Evolutionary conservation across 2,113 vertebrate species (phyloP), one percentile per base, ranked within the genome.

Genomic region (Thunnus maccoyii): DNA sequence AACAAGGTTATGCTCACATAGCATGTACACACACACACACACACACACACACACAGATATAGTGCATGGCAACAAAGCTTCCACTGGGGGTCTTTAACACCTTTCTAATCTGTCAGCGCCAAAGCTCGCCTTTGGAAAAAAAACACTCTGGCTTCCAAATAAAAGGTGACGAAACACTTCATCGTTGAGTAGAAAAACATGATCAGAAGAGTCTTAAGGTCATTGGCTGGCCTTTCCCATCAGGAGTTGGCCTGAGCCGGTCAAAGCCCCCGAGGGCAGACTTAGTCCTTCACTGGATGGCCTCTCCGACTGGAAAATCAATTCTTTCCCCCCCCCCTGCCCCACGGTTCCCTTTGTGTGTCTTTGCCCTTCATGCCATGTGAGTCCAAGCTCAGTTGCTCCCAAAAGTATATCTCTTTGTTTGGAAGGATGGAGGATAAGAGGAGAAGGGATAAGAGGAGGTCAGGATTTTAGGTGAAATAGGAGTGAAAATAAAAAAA

Each of bases 271-370:
- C 3, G 50, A 69, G 87, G 84, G 84, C 83, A 89, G 80, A 89
- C 88, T 86, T 44, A 63, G 84, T 71, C 68, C 77, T 81, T 77
- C 78, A 36, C 44, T 72, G 81, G 61, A 78, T 18, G 67, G 84
- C 57, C 81, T 87, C 80, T 86, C 76, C 16, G 11, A 88, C 85
- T 66, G 86, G 84, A 91, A 94, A 94, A 95, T 95, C 93, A 87
- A 93, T 95, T 91, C 67, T 91, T 76, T 80, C 82, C 77, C 63
- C 48, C 80, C n/a, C n/a, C 67, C 60, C 54, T 27, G 65, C 46
- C 15, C 64, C 62, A 36, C 60, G 11, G 3, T 10, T 71, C 65
- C 52, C 72, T 80, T 81, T 75, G 62, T 72, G 70, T 46, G 50
- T 52, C 67, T 80, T 61, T 88, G 90, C 85, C 90, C 92, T 94